Evolutionary conservation across 2,113 vertebrate genomes (phyloP), one percentile per base, ranked within the genome.

Genomic region (Cyrtonyx montezumae): DNA sequence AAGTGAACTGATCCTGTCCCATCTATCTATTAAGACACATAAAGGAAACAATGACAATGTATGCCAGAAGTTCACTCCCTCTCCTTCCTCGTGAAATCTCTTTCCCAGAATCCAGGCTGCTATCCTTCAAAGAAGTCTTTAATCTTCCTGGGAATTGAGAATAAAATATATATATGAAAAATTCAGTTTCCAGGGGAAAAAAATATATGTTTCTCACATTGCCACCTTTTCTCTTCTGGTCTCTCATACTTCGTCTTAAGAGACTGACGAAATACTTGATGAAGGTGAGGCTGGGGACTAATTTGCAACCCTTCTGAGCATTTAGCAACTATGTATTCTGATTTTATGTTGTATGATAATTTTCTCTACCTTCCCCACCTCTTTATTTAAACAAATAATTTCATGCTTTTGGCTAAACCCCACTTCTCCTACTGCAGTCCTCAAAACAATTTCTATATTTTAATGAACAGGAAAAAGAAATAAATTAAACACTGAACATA

Each of bases 1-100:
- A 28, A 34, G 14, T 84, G 79, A 92, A 49, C 65, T 92, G 88
- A 83, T 90, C 65, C 65, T 90, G 42, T 88, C 92, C 73, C 65
- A 63, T 93, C 82, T 90, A 46, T 28, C 32, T 78, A 46, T 28
- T 55, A 34, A 83, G 34, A 55, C 6, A 2, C 36, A 42, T 37
- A 17, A 12, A 63, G 28, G 42, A 86, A 93, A 77, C 43, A 77
- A 32, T 74, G 66, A 40, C 40, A 83, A 65, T 48, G 58, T 46
- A 32, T 51, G 10, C 49, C 75, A n/a, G 25, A 82, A 74, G 7
- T 48, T 45, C 1, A 8, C 87, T 55, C 51, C 51, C n/a, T 26
- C 61, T 81, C 34, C 49, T 55, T 56, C 30, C 26, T 83, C 83
- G 73, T 80, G 63, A 73, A 86, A 62, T 13, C 36, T 55, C 56